These are phyloP conservation scores for Aleiodes leptofemur DNA, from an alignment of 2,888 invertebrate species.

Conservation along the genomic window DNA sequence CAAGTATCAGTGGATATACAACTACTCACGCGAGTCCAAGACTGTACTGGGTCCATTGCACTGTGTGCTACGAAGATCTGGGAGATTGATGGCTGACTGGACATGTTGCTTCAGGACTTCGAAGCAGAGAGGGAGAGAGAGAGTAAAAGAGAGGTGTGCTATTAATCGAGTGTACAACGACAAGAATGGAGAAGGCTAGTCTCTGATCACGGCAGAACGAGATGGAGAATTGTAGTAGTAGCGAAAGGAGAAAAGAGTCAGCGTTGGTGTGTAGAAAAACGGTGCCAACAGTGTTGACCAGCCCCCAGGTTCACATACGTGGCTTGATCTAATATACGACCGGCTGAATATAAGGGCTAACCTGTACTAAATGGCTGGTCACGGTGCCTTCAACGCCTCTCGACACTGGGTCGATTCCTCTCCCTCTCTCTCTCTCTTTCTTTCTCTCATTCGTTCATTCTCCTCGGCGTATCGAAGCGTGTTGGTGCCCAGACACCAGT, in stretches of 20 bases:
- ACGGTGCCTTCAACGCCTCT: constrained; percentile 55
- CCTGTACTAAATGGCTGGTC: constrained; percentile 56
- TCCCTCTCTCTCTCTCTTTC: constrained; percentile 27
- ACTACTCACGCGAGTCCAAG: not conserved
- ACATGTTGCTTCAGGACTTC: constrained; percentile 52
- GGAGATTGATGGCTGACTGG: constrained; percentile 56
- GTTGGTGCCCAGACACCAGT: not conserved
- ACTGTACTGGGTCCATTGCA: constrained; percentile 35
- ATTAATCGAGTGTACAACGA: constrained; percentile 35
- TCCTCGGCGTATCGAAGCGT: too few relatives aligned
- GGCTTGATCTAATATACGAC: constrained; percentile 52
- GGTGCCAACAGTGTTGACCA: constrained; percentile 51
- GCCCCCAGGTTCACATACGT: constrained; percentile 47
- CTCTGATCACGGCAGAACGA: constrained; percentile 41
- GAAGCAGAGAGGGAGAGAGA: not conserved
- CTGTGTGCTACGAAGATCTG: constrained; percentile 47
- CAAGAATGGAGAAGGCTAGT: constrained; percentile 19
- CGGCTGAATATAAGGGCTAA: constrained; percentile 42
- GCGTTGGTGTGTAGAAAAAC: constrained; percentile 47
- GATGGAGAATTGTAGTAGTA: constrained; percentile 20
- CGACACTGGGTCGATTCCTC: constrained; percentile 52
- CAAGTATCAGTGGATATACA: constrained; percentile 23
- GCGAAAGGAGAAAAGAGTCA: constrained; percentile 36
- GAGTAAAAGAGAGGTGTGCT: not conserved
- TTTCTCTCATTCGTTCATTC: too few relatives aligned